A percentile compares a stretch with the other conserved stretches of the same genome.
These are phyloP conservation scores for Mungos mungo DNA, from an alignment of 2,113 vertebrate genomes.

Conservation along the genomic window DNA sequence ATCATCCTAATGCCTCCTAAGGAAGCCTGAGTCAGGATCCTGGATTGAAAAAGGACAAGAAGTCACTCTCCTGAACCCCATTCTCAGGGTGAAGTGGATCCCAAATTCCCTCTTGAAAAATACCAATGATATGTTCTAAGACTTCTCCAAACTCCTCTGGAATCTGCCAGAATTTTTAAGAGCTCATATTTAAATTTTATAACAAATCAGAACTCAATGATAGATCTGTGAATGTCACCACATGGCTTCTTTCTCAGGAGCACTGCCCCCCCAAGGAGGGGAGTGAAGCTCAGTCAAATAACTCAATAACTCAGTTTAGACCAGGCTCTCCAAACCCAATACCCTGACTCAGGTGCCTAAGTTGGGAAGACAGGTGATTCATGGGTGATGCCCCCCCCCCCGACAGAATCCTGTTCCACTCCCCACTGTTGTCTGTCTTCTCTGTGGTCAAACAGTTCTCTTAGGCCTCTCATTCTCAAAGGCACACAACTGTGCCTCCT, in stretches of 20 bases:
- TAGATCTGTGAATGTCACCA: slow-evolving; percentile 50
- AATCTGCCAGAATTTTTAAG: slow-evolving; percentile 54
- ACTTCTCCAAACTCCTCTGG: slow-evolving; percentile 11
- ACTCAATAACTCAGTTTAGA: slow-evolving; percentile 28
- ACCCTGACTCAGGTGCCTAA: not conserved
- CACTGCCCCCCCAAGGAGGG: not conserved
- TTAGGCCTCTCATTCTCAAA: not conserved
- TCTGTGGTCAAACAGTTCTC: not conserved
- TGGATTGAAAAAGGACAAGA: not conserved
- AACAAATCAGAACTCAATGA: slow-evolving; percentile 59
- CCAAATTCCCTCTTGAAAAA: slow-evolving; percentile 17
- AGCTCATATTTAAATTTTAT: slow-evolving; percentile 54
- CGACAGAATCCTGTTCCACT: not conserved
- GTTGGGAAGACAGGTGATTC: not conserved
- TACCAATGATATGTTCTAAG: not conserved
- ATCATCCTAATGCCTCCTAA: not conserved
- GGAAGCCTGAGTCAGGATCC: not conserved
- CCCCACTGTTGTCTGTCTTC: not conserved
- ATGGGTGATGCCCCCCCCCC: not conserved
- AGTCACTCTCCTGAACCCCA: not conserved
- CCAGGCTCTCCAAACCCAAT: not conserved
- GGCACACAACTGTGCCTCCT: not conserved
- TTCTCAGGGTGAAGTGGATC: not conserved
- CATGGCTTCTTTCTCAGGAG: slow-evolving; percentile 38
- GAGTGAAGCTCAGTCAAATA: slow-evolving; percentile 28